phyloP scores from a whole-genome alignment of 2,797 vertebrate genomes.

The Poecilia velifera region DNA sequence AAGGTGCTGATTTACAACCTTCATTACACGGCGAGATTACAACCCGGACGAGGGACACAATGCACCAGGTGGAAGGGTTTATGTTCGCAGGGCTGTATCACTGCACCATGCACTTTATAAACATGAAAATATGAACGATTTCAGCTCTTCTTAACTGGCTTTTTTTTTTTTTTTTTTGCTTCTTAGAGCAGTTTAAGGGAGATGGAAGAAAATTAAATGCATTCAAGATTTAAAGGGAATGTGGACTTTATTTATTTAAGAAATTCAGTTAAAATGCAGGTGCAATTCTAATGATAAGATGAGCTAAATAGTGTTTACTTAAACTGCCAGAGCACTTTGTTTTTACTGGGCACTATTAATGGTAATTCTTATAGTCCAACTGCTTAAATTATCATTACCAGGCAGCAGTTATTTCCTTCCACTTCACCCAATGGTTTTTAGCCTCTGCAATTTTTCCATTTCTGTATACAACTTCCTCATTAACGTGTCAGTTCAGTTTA shows the following conservation, averaged over 20 bases:
- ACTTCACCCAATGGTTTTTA: constrained; percentile 44
- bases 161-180: constrained; percentile 15
- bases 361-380: constrained; percentile 14
- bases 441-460: constrained; percentile 31
- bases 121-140: constrained; percentile 36
- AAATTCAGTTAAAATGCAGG: neutral
- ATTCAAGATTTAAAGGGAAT: constrained; percentile 42
- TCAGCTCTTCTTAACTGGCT: constrained; percentile 47
- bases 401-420: constrained; percentile 44
- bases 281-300: constrained; percentile 4
- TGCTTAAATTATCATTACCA: constrained; percentile 36
- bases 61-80: constrained; percentile 24
- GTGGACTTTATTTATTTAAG: constrained; percentile 27
- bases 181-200: constrained; percentile 15
- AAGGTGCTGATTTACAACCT: constrained; percentile 79
- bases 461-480: constrained; percentile 40
- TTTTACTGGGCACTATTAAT: constrained; percentile 14
- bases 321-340: constrained; percentile 11
- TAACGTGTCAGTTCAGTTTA: constrained; percentile 47
- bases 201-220: constrained; percentile 25
- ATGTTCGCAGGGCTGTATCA: constrained; percentile 21
- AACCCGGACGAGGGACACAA: constrained; percentile 53
- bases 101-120: constrained; percentile 9
- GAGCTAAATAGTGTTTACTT: constrained; percentile 5
- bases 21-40: constrained; percentile 73